A percentile compares a stretch with the other conserved stretches of the same genome.
Evolutionary conservation across 2,113 vertebrate species (phyloP).

Genomic region (Campylomormyrus numenius): DNA sequence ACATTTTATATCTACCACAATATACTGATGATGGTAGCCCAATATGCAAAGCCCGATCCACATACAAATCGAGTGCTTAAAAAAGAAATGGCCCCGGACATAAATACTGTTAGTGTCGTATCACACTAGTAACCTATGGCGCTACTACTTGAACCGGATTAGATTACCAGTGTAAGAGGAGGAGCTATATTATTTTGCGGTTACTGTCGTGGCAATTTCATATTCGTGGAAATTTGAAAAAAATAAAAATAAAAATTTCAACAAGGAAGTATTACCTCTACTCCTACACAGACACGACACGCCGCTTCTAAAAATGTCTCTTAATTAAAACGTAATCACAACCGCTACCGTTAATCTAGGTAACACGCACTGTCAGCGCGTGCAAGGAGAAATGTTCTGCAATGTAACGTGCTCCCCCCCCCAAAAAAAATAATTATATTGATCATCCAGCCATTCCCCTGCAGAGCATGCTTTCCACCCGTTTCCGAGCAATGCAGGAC

Average conservation of each 20-base stretch:
- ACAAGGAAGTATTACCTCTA: neutral
- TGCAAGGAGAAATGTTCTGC: neutral
- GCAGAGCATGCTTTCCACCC: neutral
- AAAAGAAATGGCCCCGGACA: neutral
- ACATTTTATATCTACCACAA: neutral
- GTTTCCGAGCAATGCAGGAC: neutral
- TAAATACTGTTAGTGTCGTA: neutral
- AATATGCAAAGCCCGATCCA: neutral
- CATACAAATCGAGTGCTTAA: neutral
- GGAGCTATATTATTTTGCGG: neutral
- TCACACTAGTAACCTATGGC: neutral
- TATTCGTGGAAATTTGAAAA: neutral
- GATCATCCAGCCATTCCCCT: neutral
- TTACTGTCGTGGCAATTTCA: constrained; percentile 12
- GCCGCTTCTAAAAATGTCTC: neutral
- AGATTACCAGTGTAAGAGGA: neutral
- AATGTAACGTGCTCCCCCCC: neutral
- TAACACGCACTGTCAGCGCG: neutral
- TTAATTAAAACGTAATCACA: neutral
- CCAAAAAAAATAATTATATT: neutral
- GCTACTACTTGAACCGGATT: neutral
- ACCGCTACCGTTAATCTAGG: neutral
- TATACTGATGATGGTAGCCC: neutral
- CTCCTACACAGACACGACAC: neutral
- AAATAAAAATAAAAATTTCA: neutral